Base-by-base conservation (phyloP, 2,797 vertebrate species). In the Parauchenoglanis ngamensis region DNA sequence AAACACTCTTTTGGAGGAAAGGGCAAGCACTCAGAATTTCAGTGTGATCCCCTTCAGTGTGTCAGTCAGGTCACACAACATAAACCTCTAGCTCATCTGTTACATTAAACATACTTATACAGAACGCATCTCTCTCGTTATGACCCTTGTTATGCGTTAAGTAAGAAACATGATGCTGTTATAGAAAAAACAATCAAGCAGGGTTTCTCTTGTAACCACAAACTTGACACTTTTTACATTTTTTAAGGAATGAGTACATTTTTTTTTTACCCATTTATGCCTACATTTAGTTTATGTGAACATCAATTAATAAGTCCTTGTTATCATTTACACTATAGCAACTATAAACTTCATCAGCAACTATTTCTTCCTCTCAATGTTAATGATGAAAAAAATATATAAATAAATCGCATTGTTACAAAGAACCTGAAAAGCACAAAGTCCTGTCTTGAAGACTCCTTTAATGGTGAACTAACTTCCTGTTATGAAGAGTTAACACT, bases 1-100 rank as follows among this genome's bases (percentile, higher is more conserved):
- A 65, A 40, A 87, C 77, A 28, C 63, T 85, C 61, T n/a, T 28
- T 59, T 8, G n/a, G 44, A 83, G 59, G 35, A 79, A 40, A 84
- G 35, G 70, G 63, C 40, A 79, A 57, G 12, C 31, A 59, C 54
- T 78, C 61, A 25, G 6, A 63, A 63, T 44, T 35, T 44, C 23
- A 17, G 57, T n/a, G 25, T 46, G 40, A 61, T 46, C 78, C 56
- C 78, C 6, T 63, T 46, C 23, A n/a, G 35, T 8, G 12, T 61
- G 57, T 40, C 56, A 25, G 1, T 13, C 12, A 44, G 78, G 5
- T 80, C 61, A 80, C 7, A 6, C 25, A 80, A 61, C 28, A 59
- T 40, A 80, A 80, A 61, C 35, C 5, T 57, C 54, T 1, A 40
- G 11, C n/a, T 80, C 5, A 25, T 61, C 31, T 44, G 5, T 17